Evolutionary conservation across 2,888 invertebrate genomes (phyloP), one percentile per base, ranked within the genome.

Genomic region (Caenorhabditis virilis): DNA sequence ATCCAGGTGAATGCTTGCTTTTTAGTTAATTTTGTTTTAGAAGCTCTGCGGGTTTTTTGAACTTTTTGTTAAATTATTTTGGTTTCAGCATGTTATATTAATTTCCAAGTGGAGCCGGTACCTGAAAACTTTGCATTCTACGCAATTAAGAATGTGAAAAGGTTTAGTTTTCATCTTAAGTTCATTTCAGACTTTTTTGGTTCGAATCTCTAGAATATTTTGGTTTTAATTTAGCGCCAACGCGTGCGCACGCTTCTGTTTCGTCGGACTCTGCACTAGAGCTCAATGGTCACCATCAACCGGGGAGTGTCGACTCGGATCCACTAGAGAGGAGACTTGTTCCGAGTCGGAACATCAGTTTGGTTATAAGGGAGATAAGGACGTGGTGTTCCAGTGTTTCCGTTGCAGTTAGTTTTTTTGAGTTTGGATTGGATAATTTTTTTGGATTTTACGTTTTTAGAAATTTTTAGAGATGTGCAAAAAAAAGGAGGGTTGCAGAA

Each of bases 221-320:
- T 9, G 30, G 43, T 43, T 16, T 49, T 45, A 30, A 55, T 64
- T 59, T 62, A 80, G 78, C 43, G 67, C 78, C 54, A 78, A 80
- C 53, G 76, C 74, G 47, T 80, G 80, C 58, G 80, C 80, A 18
- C 73, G 73, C 42, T 67, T 78, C 50, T 80, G 80, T 56, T 80
- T 77, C 64, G 72, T 75, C 39, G 79, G 79, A 26, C 64, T 72
- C 45, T 80, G 80, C 61, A 59, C 74, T 30, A 64, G 66, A 13
- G 80, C 80, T 27, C 66, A 79, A 33, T 80, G 68, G 57, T 75
- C 73, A 26, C 78, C 78, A 1, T 36, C 71, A 3, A 57, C 42
- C 11, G 56, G 53, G 22, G 72, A 72, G 25, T 72, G 72, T 42
- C 60, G 68, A 16, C 60, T 74, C 25, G 78, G 75, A n/a, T 63